These are phyloP conservation scores for Zoanthus solanderi DNA, from an alignment of 92 coral and sea anemone species.

Conservation along the genomic window DNA sequence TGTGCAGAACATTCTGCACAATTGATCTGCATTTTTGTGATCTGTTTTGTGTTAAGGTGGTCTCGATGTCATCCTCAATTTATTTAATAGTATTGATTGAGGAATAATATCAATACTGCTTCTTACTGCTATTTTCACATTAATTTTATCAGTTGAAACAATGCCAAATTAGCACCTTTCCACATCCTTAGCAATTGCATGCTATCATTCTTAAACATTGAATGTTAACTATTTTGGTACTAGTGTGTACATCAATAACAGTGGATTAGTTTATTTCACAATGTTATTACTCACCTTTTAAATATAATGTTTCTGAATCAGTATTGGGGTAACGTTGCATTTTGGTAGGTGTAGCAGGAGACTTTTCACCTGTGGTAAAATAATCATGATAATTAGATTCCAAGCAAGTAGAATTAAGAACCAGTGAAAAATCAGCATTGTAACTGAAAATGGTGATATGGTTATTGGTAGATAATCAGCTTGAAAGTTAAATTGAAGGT, in stretches of 20 bases:
- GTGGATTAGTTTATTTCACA: background rate
- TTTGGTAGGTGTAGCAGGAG: conserved; percentile 1
- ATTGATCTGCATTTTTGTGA: conserved; percentile 48
- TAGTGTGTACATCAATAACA: background rate
- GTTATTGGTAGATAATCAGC: background rate
- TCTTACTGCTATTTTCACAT: conserved; percentile 35
- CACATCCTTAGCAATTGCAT: conserved; percentile 8
- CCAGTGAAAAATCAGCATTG: background rate
- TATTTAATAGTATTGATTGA: conserved; percentile 24
- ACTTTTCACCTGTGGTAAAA: background rate
- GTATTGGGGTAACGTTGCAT: background rate
- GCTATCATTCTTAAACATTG: conserved; percentile 2
- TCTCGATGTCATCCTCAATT: conserved; percentile 41
- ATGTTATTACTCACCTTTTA: background rate
- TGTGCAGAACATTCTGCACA: conserved; percentile 44
- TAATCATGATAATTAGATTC: background rate
- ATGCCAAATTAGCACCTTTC: conserved; percentile 14
- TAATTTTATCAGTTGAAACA: conserved; percentile 35
- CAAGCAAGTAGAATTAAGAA: background rate
- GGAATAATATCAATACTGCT: conserved; percentile 31
- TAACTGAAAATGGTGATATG: background rate
- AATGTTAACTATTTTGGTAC: background rate
- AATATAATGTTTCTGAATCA: background rate
- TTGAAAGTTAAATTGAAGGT: background rate
- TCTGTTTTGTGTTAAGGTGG: conserved; percentile 43